Conservation (phyloP, 2,113 vertebrate genomes). For the Sinocyclocheilus grahami region DNA sequence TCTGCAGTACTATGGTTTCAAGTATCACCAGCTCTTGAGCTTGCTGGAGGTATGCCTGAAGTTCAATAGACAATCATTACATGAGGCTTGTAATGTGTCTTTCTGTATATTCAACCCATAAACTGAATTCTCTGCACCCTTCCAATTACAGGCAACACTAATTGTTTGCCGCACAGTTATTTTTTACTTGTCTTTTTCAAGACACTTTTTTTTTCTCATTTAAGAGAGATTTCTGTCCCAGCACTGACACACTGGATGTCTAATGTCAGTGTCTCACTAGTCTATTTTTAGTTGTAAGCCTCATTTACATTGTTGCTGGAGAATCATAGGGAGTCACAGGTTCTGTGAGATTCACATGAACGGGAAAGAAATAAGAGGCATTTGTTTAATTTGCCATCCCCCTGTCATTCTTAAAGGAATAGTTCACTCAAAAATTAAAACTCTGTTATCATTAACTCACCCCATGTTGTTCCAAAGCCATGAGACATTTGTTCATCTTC, state of each 20-base stretch:
- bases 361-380: not conserved
- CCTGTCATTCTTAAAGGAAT: not conserved
- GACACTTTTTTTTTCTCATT: not conserved
- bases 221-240: not conserved
- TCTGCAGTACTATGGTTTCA: constrained; percentile 99
- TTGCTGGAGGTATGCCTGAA: constrained; percentile 98
- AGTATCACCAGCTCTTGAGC: constrained; percentile 99
- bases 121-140: constrained; percentile 55
- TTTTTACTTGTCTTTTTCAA: not conserved
- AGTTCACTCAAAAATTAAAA: not conserved
- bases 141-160: not conserved
- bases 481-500: not conserved
- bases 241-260: constrained; percentile 21
- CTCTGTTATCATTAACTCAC: not conserved
- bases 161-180: not conserved
- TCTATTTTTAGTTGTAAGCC: not conserved
- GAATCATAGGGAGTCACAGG: not conserved
- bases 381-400: not conserved
- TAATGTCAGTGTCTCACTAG: constrained; percentile 22
- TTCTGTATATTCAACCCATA: constrained; percentile 60
- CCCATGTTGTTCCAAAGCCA: not conserved
- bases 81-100: constrained; percentile 80
- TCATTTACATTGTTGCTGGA: not conserved
- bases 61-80: constrained; percentile 84
- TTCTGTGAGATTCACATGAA: not conserved